phyloP scores from a whole-genome alignment of 2,113 vertebrate genomes.

The Peucedramus taeniatus region DNA sequence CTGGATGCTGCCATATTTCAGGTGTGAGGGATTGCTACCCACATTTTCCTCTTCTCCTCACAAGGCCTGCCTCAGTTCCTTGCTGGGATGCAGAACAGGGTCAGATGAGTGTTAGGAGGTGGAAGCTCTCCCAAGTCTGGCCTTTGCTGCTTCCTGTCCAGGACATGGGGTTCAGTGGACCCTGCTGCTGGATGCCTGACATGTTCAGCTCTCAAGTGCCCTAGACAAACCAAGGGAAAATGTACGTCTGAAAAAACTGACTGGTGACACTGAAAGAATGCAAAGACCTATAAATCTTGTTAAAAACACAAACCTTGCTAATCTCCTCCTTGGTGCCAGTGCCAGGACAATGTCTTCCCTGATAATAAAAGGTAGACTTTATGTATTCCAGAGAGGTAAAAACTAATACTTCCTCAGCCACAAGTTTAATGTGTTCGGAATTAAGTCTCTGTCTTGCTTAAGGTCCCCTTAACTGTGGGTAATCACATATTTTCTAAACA shows the following conservation, averaged over 20 bases:
- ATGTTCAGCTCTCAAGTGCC: background rate
- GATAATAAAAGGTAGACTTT: background rate
- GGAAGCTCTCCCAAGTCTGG: background rate
- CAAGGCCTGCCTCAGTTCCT: background rate
- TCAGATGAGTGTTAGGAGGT: background rate
- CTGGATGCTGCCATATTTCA: fast-evolving
- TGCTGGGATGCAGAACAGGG: background rate
- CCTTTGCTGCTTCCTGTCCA: background rate
- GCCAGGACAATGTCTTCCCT: background rate
- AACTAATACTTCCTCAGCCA: background rate
- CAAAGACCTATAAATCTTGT: background rate
- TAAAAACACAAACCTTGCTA: background rate
- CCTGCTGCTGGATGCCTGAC: background rate
- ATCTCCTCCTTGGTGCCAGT: background rate
- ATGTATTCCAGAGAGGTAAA: background rate
- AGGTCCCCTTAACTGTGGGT: background rate
- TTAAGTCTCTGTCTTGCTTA: background rate
- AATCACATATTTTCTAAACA: no score
- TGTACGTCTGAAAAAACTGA: background rate
- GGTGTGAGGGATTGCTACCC: background rate
- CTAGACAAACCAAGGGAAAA: background rate
- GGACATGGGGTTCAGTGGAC: fast-evolving
- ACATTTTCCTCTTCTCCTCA: background rate
- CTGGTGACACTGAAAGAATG: background rate
- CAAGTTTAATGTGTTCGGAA: background rate